Percentiles rank a stretch among this genome's conserved stretches.
Conservation (phyloP, 2,113 vertebrate genomes). For the Ictalurus punctatus region DNA sequence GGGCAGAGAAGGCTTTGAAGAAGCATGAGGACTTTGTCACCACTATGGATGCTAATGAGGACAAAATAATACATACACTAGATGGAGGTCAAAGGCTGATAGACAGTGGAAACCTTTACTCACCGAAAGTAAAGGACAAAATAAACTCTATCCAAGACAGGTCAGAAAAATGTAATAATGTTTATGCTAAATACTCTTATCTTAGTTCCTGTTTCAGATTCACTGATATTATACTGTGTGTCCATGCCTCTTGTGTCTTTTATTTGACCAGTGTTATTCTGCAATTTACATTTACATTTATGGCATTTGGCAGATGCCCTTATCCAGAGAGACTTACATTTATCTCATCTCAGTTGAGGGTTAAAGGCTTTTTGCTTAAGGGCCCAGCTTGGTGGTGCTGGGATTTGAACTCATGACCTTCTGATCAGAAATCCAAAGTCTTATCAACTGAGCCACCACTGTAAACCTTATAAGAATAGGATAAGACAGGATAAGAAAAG, state of each 20-base stretch:
- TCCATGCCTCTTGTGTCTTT: not conserved
- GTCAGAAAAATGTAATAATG: conserved; percentile 63
- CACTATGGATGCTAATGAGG: conserved; percentile 82
- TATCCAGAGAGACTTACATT: too few relatives aligned
- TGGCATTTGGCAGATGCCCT: too few relatives aligned
- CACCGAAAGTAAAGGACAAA: conserved; percentile 84
- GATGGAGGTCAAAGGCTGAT: conserved; percentile 79
- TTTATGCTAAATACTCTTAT: not conserved
- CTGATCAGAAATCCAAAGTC: too few relatives aligned
- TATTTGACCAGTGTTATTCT: not conserved
- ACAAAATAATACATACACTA: conserved; percentile 81
- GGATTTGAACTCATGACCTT: too few relatives aligned
- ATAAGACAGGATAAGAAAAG: not conserved
- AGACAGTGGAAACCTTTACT: conserved; percentile 81
- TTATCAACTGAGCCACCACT: too few relatives aligned
- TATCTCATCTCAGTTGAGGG: too few relatives aligned
- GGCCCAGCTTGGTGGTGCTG: too few relatives aligned
- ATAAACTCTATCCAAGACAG: conserved; percentile 82
- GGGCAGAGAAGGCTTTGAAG: conserved; percentile 81
- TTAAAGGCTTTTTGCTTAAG: too few relatives aligned
- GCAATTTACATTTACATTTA: too few relatives aligned
- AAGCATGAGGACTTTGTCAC: conserved; percentile 87
- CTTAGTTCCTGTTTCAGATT: not conserved
- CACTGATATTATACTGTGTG: not conserved
- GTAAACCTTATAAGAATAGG: too few relatives aligned